Evolutionary conservation across 2,797 vertebrate species (phyloP), one percentile per base, ranked within the genome.

Genomic region (Chelmon rostratus): DNA sequence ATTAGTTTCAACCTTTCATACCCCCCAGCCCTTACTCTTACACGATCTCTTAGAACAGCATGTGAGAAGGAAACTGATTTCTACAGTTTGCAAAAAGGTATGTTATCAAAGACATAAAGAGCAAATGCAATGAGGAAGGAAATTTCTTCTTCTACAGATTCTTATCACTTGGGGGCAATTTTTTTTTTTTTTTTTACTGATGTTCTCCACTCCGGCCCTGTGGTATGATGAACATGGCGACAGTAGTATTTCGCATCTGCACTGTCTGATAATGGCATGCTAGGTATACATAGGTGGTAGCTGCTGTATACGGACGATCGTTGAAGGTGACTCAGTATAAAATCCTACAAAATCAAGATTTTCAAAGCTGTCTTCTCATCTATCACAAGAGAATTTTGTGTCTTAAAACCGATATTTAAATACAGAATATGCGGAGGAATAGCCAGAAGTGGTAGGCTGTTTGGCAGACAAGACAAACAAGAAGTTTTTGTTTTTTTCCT

Each of bases 271-370:
- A 28, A 38, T 54, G 58, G 4, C 8, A 9, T 64, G 63, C 76
- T 63, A 58, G 63, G 57, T 67, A 47, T 63, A 82, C 42, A 16
- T 53, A 0, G 68, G 46, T 61, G 79, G 52, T 28, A 44, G 47
- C 47, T 49, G 74, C 35, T 77, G 42, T 68, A 35, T 57, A 68
- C 70, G 46, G 76, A 65, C 19, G 59, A 54, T 57, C 7, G 13
- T 44, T 80, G 76, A 76, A 72, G 77, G 81, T 77, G 83, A 83
- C 56, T 89, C 70, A 46, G 93, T 94, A 95, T 72, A 93, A 95
- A 94, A 95, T 81, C 82, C 88, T 94, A 94, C 59, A 94, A 94
- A 93, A 91, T 81, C 76, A 90, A 88, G 65, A 89, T 83, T 87
- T 91, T 80, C 61, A 86, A 88, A 82, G 87, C 84, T 86, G 75